A percentile compares a stretch with the other conserved stretches of the same genome.
Evolutionary conservation across 2,888 invertebrate genomes (phyloP).

Genomic region (Octodonta nipae): DNA sequence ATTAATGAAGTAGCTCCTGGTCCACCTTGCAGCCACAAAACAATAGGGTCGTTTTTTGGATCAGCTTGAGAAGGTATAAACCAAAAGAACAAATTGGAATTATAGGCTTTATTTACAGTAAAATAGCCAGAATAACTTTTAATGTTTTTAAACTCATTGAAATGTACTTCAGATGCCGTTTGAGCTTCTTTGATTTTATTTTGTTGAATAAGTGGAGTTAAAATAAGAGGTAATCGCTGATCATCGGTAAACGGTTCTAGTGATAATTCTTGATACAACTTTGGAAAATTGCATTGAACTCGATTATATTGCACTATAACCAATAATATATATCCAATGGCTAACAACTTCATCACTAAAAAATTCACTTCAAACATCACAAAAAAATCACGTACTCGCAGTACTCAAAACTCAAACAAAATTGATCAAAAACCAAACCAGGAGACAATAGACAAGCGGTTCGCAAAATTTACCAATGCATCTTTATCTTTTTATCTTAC

Average conservation of each 20-base stretch:
- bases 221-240: constrained; percentile 51
- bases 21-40: constrained; percentile 78
- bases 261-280: constrained; percentile 16
- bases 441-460: too few relatives aligned
- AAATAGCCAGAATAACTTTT: constrained; percentile 69
- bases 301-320: too few relatives aligned
- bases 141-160: constrained; percentile 44
- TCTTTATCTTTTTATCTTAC: too few relatives aligned
- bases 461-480: too few relatives aligned
- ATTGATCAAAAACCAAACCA: too few relatives aligned
- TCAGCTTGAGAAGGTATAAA: constrained; percentile 64
- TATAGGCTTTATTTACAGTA: constrained; percentile 63
- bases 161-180: constrained; percentile 38
- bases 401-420: too few relatives aligned
- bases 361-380: too few relatives aligned
- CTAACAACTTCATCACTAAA: too few relatives aligned
- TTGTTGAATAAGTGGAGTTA: constrained; percentile 59
- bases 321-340: too few relatives aligned
- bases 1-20: constrained; percentile 69
- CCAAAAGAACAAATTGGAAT: constrained; percentile 85
- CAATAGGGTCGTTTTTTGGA: constrained; percentile 49
- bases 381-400: too few relatives aligned
- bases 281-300: constrained; percentile 13
- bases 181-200: constrained; percentile 57
- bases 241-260: constrained; percentile 23